Evolutionary conservation across 1,140 invertebrate species (phyloP).

Genomic region (Brachionus rubens): DNA sequence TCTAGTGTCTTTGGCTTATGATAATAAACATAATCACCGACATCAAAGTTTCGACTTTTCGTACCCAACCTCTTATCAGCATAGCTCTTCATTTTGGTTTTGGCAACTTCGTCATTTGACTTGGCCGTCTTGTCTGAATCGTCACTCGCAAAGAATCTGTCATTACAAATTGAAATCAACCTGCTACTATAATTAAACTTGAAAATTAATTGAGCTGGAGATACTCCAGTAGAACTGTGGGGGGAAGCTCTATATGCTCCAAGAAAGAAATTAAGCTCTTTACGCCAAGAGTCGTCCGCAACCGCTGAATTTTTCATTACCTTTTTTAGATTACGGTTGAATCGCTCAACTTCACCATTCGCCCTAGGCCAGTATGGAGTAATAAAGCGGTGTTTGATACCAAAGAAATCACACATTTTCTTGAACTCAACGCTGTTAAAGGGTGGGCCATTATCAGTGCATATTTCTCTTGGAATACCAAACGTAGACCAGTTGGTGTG

Average conservation of each 20-base stretch:
- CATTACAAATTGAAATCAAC: neutral
- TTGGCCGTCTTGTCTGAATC: neutral
- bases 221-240: neutral
- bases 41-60: neutral
- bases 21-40: conserved; percentile 11
- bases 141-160: neutral
- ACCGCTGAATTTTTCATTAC: too few relatives aligned
- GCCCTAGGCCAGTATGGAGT: too few relatives aligned
- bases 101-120: too few relatives aligned
- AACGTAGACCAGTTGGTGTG: too few relatives aligned
- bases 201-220: neutral
- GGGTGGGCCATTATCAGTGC: too few relatives aligned
- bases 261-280: conserved; percentile 10
- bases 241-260: neutral
- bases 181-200: neutral
- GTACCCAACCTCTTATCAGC: neutral
- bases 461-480: too few relatives aligned
- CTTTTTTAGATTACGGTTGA: conserved; percentile 35
- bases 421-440: too few relatives aligned
- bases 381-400: too few relatives aligned
- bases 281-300: conserved; percentile 32
- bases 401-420: too few relatives aligned
- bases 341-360: too few relatives aligned
- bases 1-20: too few relatives aligned
- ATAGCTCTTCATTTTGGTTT: too few relatives aligned